Evolutionary conservation across 1,140 invertebrate species (phyloP).

Genomic region (Formica selysi): DNA sequence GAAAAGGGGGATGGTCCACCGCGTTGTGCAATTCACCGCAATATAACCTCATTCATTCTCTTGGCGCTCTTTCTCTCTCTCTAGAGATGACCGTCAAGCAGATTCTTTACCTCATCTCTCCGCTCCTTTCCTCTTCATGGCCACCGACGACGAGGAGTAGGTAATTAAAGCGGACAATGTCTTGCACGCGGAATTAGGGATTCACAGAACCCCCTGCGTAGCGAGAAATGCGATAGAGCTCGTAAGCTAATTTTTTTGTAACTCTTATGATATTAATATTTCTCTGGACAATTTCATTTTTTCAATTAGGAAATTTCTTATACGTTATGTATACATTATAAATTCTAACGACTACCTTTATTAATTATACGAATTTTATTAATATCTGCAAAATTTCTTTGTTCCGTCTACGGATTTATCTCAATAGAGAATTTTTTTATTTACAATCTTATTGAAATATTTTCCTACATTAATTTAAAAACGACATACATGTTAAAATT

Average conservation of each 20-base stretch:
- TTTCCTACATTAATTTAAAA: background rate
- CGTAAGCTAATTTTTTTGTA: background rate
- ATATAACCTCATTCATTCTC: constrained; percentile 67
- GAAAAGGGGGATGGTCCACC: constrained; percentile 38
- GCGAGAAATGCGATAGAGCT: constrained; percentile 65
- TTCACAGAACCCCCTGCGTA: constrained; percentile 42
- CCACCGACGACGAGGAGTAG: constrained; percentile 69
- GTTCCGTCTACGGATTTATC: background rate
- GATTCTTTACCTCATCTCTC: constrained; percentile 23
- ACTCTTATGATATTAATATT: constrained; percentile 5
- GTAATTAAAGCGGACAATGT: constrained; percentile 75
- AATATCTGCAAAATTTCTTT: background rate
- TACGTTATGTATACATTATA: background rate
- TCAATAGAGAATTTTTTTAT: background rate
- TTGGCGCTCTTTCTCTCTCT: constrained; percentile 32
- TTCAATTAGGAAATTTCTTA: background rate
- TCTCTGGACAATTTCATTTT: constrained; percentile 3
- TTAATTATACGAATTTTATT: constrained; percentile 2
- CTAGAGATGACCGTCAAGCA: background rate
- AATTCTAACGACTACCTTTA: background rate
- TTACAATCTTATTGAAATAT: background rate
- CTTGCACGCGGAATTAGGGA: constrained; percentile 68
- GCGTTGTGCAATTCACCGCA: constrained; percentile 52
- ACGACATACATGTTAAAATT: background rate
- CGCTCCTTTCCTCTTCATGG: constrained; percentile 27